Percentiles rank a stretch among this genome's conserved stretches.
These are phyloP conservation scores for Seira musarum DNA, from an alignment of 2,888 invertebrate genomes.

Conservation along the genomic window DNA sequence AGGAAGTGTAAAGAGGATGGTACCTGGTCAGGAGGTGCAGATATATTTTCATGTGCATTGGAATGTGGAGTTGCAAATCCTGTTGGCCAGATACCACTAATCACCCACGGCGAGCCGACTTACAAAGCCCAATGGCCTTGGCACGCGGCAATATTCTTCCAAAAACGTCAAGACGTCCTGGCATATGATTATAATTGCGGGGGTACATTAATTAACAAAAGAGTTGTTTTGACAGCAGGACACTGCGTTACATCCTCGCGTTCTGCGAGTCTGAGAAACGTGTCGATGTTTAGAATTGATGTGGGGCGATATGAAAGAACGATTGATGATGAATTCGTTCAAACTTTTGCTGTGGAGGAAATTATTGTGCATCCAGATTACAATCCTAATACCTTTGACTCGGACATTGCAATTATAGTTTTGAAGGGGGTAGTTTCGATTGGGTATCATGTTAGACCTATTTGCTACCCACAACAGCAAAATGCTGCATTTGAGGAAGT, in stretches of 20 bases:
- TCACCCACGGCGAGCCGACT: constrained; percentile 54
- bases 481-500: constrained; percentile 64
- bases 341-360: constrained; percentile 49
- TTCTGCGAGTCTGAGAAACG: constrained; percentile 36
- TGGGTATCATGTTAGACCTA: constrained; percentile 76
- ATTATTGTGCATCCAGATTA: constrained; percentile 58
- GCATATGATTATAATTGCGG: constrained; percentile 79
- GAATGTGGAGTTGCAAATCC: constrained; percentile 63
- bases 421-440: constrained; percentile 74
- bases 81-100: constrained; percentile 48
- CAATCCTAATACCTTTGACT: constrained; percentile 65
- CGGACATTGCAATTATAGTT: constrained; percentile 77
- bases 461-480: constrained; percentile 73
- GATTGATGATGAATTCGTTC: constrained; percentile 62
- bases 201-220: constrained; percentile 75
- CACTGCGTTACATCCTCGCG: constrained; percentile 61
- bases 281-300: constrained; percentile 54
- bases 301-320: constrained; percentile 61
- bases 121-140: constrained; percentile 80
- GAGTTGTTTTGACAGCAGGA: constrained; percentile 62
- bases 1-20: constrained; percentile 62
- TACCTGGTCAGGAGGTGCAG: constrained; percentile 60
- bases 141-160: constrained; percentile 76
- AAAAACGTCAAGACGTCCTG: constrained; percentile 11
- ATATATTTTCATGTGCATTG: constrained; percentile 56